Evolutionary conservation across 2,888 invertebrate species (phyloP), one percentile per base, ranked within the genome.

Genomic region (Criorhina ranunculi): DNA sequence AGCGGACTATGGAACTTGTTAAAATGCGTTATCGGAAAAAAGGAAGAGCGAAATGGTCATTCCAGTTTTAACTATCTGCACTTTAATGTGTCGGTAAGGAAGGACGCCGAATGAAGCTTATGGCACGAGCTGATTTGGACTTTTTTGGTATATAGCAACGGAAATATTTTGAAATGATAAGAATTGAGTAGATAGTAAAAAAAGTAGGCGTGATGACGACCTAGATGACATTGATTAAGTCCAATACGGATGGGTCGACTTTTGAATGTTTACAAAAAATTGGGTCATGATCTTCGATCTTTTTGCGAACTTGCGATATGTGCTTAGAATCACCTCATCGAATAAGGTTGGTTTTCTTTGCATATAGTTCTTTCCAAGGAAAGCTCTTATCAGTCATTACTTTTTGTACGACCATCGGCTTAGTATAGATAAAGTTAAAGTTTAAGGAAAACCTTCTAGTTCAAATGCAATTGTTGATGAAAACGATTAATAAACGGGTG

Each of bases 171-270:
- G 24, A 8, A 42, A 17, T 44, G 31, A 11, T 59, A 40, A 37
- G 29, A 60, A 29, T 19, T 9, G 19, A 19, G 46, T 0, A 31
- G 12, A 53, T 31, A 15, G 35, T 11, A 37, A 19, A 49, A 64
- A 64, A 49, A 64, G 64, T 44, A 60, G 59, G 62, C 62, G 46
- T 62, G 62, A 31, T 62, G 46, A 8, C 19, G 49, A 49, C 64
- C 49, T 24, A 19, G 64, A 49, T 64, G 64, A 64, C 64, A 49
- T 49, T 64, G 35, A 64, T 64, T 49, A 33, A 49, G 46, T 49
- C 19, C 31, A 49, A 49, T 37, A 24, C 5, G 49, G 9, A 64
- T 49, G 35, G 49, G 64, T 49, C 35, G 35, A 11, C 46, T 35
- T 24, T 35, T 33, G 15, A 12, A 24, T 8, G n/a, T 37, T 66